These are phyloP conservation scores for Menidia menidia DNA, from an alignment of 2,797 vertebrate genomes.

Conservation along the genomic window DNA sequence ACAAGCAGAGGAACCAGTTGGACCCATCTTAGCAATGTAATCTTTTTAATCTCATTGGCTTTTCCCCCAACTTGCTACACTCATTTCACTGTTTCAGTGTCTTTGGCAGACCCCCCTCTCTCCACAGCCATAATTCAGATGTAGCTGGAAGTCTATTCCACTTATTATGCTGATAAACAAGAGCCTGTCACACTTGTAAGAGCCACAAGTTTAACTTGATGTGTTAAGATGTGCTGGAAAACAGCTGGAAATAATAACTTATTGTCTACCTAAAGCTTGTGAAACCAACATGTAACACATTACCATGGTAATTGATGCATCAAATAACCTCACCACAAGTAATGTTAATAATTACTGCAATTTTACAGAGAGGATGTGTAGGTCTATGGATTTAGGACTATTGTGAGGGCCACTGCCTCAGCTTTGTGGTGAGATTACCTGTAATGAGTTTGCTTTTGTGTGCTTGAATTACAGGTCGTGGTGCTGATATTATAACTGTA, in stretches of 20 bases:
- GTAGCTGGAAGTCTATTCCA: slow-evolving; percentile 11
- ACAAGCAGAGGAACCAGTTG: slow-evolving; percentile 54
- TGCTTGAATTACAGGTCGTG: slow-evolving; percentile 57
- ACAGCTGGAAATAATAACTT: neutral
- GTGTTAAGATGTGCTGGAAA: slow-evolving; percentile 10
- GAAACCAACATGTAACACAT: slow-evolving; percentile 18
- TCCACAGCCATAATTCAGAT: slow-evolving; percentile 9
- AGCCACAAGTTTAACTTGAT: neutral
- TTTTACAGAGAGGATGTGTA: slow-evolving; percentile 32
- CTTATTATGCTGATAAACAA: slow-evolving; percentile 18
- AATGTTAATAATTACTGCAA: slow-evolving; percentile 42
- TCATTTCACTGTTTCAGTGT: slow-evolving; percentile 31
- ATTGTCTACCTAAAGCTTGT: neutral
- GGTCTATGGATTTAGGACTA: slow-evolving; percentile 21
- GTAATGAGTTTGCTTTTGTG: slow-evolving; percentile 67
- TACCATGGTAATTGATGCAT: slow-evolving; percentile 18
- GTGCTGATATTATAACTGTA: slow-evolving; percentile 51
- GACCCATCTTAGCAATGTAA: slow-evolving; percentile 53
- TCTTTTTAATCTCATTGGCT: slow-evolving; percentile 54
- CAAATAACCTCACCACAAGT: slow-evolving; percentile 23
- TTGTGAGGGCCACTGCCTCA: neutral
- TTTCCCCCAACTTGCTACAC: slow-evolving; percentile 53
- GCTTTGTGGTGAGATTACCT: slow-evolving; percentile 55
- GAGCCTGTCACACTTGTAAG: neutral
- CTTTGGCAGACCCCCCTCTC: neutral